A percentile compares a stretch with the other conserved stretches of the same genome.
phyloP scores from a whole-genome alignment of 2,888 invertebrate species.

The Ptychoptera contaminata region DNA sequence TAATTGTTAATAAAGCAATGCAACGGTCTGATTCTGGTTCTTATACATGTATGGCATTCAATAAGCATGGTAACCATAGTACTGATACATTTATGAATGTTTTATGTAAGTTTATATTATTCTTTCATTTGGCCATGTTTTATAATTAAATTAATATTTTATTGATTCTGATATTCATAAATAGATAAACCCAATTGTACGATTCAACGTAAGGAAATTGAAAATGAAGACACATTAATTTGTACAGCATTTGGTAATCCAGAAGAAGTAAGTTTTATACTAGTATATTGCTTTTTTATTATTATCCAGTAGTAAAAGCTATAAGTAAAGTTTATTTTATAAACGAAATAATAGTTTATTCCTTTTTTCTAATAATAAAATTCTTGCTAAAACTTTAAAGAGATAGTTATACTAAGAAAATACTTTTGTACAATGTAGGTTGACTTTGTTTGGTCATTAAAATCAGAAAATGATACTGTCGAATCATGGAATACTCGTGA shows the following conservation, averaged over 20 bases:
- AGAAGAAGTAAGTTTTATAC: conserved; percentile 8
- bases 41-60: conserved; percentile 63
- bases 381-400: too few relatives aligned
- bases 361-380: too few relatives aligned
- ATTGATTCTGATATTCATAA: conserved; percentile 16
- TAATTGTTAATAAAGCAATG: conserved; percentile 49
- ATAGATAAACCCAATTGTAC: conserved; percentile 73
- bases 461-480: conserved; percentile 66
- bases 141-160: neutral
- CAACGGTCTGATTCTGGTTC: conserved; percentile 55
- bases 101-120: conserved; percentile 49
- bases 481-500: conserved; percentile 35
- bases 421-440: too few relatives aligned
- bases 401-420: too few relatives aligned
- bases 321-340: too few relatives aligned
- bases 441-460: conserved; percentile 68
- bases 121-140: neutral
- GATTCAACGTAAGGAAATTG: conserved; percentile 53
- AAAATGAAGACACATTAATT: conserved; percentile 59
- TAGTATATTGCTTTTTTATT: too few relatives aligned
- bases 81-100: conserved; percentile 61
- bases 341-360: too few relatives aligned
- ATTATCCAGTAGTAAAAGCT: too few relatives aligned
- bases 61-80: conserved; percentile 61
- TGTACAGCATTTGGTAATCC: conserved; percentile 77